Percentiles rank a stretch among this genome's conserved stretches.
These are phyloP conservation scores for Homalodisca vitripennis DNA, from an alignment of 1,140 invertebrate genomes.

Conservation along the genomic window DNA sequence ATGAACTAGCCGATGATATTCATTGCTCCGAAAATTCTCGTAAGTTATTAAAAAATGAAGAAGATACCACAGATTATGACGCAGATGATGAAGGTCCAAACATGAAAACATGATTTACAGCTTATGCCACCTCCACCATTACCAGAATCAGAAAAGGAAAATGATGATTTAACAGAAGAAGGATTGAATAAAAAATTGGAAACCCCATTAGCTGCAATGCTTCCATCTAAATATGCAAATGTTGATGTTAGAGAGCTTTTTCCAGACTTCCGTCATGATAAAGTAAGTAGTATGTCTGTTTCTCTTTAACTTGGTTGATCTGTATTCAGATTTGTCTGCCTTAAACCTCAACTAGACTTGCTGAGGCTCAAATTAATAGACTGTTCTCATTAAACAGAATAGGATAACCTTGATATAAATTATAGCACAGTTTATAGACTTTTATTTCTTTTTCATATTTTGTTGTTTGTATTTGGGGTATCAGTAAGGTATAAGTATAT, in stretches of 20 bases:
- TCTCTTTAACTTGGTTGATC: too few species aligned
- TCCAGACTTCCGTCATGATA: conserved; percentile 88
- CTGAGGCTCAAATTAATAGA: too few species aligned
- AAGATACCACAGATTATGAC: conserved; percentile 52
- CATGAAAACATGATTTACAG: conserved; percentile 59
- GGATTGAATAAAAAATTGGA: conserved; percentile 65
- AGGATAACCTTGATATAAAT: too few species aligned
- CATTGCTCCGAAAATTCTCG: not conserved
- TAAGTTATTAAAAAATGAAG: conserved; percentile 28
- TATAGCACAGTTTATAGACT: too few species aligned
- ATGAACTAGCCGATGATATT: conserved; percentile 82
- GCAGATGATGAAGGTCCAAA: conserved; percentile 56
- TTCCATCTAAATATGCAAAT: conserved; percentile 91
- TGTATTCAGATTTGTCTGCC: too few species aligned
- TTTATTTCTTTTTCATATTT: too few species aligned
- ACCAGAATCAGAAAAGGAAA: conserved; percentile 32
- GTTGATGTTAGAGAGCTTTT: conserved; percentile 88
- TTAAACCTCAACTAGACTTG: too few species aligned
- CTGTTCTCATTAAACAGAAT: too few species aligned
- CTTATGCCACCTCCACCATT: conserved; percentile 72
- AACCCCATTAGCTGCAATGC: conserved; percentile 91
- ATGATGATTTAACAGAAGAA: too few species aligned
- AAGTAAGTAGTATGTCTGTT: too few species aligned
- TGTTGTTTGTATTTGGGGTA: too few species aligned
- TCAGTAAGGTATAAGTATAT: too few species aligned